Conservation (phyloP, 2,113 vertebrate species). For the Phylloscopus whistleri region DNA sequence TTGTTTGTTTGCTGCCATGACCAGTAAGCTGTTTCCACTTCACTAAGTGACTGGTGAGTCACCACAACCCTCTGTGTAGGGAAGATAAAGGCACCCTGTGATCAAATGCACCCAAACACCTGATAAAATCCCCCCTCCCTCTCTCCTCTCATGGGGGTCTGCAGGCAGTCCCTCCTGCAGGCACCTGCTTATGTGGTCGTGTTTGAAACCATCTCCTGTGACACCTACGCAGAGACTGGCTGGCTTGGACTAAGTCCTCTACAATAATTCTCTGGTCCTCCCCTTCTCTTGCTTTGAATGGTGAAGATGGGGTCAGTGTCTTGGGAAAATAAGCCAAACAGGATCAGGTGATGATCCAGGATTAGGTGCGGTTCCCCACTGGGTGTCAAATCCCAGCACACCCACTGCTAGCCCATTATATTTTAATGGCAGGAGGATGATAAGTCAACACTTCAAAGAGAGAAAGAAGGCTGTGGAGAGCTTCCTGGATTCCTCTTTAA, state of each 20-base stretch:
- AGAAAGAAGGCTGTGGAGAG: background rate
- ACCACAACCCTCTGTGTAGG: background rate
- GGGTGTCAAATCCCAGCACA: conserved; percentile 61
- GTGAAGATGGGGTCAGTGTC: conserved; percentile 20
- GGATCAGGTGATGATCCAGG: conserved; percentile 34
- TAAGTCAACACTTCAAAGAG: conserved; percentile 54
- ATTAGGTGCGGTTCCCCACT: conserved; percentile 47
- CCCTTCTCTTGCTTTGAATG: conserved; percentile 29
- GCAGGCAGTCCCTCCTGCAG: background rate
- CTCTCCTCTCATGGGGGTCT: background rate
- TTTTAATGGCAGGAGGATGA: conserved; percentile 59
- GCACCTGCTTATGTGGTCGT: background rate
- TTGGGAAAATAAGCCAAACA: conserved; percentile 23
- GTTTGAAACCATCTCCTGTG: background rate
- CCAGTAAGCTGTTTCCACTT: background rate
- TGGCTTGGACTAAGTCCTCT: background rate
- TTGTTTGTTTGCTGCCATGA: conserved; percentile 10
- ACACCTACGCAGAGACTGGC: background rate
- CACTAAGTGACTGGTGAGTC: background rate
- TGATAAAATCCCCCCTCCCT: conserved; percentile 16
- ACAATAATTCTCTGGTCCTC: background rate
- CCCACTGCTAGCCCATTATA: conserved; percentile 58
- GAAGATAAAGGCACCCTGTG: conserved; percentile 35
- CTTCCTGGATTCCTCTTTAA: conserved; percentile 29
- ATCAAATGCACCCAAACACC: conserved; percentile 46